Evolutionary conservation across 2,113 vertebrate species (phyloP), one percentile per base, ranked within the genome.

Genomic region (Xiphophorus couchianus): DNA sequence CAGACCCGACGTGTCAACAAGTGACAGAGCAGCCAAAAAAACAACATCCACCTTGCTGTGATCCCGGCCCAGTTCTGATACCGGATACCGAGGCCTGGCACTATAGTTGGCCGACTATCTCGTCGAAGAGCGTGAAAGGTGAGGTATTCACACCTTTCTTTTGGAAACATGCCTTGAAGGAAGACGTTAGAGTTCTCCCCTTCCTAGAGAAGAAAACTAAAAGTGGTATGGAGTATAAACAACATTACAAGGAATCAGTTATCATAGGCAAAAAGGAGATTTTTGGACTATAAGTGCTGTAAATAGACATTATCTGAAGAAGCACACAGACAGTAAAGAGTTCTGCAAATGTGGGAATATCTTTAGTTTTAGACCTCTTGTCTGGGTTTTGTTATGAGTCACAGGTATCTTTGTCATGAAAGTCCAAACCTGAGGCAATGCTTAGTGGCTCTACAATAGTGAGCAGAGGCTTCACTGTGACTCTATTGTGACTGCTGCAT

Each of bases 1-100:
- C 67, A 61, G 83, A 88, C 74, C 84, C 79, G 82, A 82, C 4
- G 63, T 86, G 82, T 87, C 84, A 90, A 80, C 80, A 78, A 86
- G 62, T 8, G 10, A 30, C 33, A 3, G 2, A 30, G 54, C 66
- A 29, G 86, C 88, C 84, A 89, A 84, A 83, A 58, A 60, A 89
- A 85, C 79, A 58, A 60, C 72, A 64, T 68, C 61, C 72, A n/a
- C 76, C 54, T 64, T 12, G 54, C 79, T 91, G 74, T 90, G 87
- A 90, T 90, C 87, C 80, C 2, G 0, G 69, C 81, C 81, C 84
- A 80, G 79, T 72, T 83, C 51, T 76, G 90, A 86, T 67, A 91
- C 77, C 70, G 75, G 88, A 92, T 89, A 88, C 90, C 0, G 1
- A 28, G 64, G 31, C 70, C 83, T 87, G 82, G 86, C 89, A 73